Conservation (phyloP, 2,113 vertebrate species). For the Electrona antarctica region DNA sequence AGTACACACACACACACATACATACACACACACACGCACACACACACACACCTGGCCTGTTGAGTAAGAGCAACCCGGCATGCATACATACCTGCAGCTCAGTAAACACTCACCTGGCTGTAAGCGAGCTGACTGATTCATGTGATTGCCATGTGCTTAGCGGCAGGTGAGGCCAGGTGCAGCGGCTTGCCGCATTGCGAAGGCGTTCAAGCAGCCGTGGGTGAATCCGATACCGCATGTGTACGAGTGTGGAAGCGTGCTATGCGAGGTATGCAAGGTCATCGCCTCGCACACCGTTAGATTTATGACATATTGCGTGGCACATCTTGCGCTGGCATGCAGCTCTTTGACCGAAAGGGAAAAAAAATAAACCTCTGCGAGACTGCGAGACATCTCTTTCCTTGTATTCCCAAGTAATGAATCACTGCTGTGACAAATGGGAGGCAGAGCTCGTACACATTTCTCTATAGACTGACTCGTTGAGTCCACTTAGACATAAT, state of each 20-base stretch:
- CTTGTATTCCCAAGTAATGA: slow-evolving; percentile 33
- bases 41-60: slow-evolving; percentile 52
- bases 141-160: slow-evolving; percentile 56
- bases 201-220: slow-evolving; percentile 34
- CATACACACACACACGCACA: slow-evolving; percentile 13
- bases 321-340: slow-evolving; percentile 33
- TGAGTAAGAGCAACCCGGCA: slow-evolving; percentile 38
- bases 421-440: slow-evolving; percentile 50
- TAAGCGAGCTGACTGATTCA: slow-evolving; percentile 68
- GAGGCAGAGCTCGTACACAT: slow-evolving; percentile 25
- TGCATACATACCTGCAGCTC: slow-evolving; percentile 40
- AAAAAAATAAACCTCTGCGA: neutral
- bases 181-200: slow-evolving; percentile 9
- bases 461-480: slow-evolving; percentile 37
- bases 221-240: slow-evolving; percentile 42
- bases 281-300: slow-evolving; percentile 29
- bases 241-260: slow-evolving; percentile 15
- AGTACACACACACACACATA: slow-evolving; percentile 12
- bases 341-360: slow-evolving; percentile 10
- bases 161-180: slow-evolving; percentile 70
- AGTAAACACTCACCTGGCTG: slow-evolving; percentile 51
- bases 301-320: slow-evolving; percentile 44
- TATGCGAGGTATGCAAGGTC: slow-evolving; percentile 37
- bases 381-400: slow-evolving; percentile 4
- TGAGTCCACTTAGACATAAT: slow-evolving; percentile 51